These are phyloP conservation scores for Hofmannophila pseudospretella DNA, from an alignment of 2,888 invertebrate genomes.

Conservation along the genomic window DNA sequence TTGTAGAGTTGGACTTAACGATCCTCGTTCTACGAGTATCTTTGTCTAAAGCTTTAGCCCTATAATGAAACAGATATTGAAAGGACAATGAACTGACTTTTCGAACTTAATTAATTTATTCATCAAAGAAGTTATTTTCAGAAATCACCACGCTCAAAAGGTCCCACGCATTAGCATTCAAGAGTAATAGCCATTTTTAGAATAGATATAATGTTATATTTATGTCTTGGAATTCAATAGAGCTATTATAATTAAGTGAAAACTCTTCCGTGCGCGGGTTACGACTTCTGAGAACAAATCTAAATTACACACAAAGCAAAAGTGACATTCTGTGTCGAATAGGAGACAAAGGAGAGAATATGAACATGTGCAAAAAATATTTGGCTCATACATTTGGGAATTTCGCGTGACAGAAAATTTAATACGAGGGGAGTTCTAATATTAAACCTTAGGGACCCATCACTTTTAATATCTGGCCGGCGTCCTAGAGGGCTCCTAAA, in stretches of 20 bases:
- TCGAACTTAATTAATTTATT: no score
- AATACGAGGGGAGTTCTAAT: slow-evolving; percentile 75
- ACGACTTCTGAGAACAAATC: slow-evolving; percentile 43
- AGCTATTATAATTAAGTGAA: slow-evolving; percentile 18
- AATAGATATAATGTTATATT: no score
- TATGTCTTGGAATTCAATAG: slow-evolving; percentile 20
- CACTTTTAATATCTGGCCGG: slow-evolving; percentile 76
- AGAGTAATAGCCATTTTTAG: no score
- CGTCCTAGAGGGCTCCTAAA: slow-evolving; percentile 74
- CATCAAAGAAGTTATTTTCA: no score
- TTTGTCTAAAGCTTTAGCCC: no score
- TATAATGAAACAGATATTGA: no score
- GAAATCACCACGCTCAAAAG: no score
- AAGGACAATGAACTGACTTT: no score
- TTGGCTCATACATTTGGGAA: slow-evolving; percentile 75
- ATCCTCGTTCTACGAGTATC: no score
- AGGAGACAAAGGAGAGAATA: slow-evolving; percentile 64
- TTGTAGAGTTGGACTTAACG: no score
- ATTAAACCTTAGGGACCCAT: slow-evolving; percentile 77
- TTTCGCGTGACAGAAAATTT: slow-evolving; percentile 77
- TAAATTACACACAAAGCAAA: slow-evolving; percentile 37
- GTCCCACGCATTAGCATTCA: no score
- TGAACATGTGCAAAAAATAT: slow-evolving; percentile 78
- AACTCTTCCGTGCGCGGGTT: slow-evolving; percentile 18
- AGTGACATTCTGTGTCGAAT: slow-evolving; percentile 75